phyloP scores from a whole-genome alignment of 2,888 invertebrate species.

The Meiosimyza platycephala region DNA sequence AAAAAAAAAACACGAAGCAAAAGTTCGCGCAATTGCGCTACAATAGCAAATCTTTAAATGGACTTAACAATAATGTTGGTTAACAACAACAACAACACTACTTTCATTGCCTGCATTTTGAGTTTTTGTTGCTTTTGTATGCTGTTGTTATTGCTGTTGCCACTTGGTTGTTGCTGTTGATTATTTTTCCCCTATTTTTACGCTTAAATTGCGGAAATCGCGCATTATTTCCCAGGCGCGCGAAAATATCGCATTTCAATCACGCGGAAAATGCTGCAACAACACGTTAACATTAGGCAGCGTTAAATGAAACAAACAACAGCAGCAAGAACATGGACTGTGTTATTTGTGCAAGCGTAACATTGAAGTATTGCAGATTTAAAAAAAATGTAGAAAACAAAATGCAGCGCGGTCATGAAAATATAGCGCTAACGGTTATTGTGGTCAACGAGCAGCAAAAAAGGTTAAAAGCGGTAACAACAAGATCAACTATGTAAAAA shows the following conservation, averaged over 20 bases:
- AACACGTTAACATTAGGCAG: constrained; percentile 18
- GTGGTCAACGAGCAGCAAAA: no score
- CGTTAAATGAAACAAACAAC: constrained; percentile 26
- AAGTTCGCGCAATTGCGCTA: no score
- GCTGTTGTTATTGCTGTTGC: not conserved
- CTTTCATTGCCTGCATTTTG: not conserved
- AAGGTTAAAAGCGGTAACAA: no score
- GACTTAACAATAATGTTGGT: not conserved
- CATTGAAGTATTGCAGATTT: not conserved
- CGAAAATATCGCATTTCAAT: constrained; percentile 64
- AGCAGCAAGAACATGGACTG: constrained; percentile 17
- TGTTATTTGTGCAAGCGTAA: constrained; percentile 6
- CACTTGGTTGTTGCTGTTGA: not conserved
- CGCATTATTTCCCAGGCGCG: constrained; percentile 59
- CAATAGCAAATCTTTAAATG: no score
- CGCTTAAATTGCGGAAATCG: constrained; percentile 47
- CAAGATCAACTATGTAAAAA: no score
- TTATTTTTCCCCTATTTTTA: constrained; percentile 38
- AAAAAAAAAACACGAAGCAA: no score
- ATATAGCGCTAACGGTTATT: not conserved
- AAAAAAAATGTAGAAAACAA: not conserved
- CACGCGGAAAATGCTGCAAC: constrained; percentile 50
- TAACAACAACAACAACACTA: constrained; percentile 32
- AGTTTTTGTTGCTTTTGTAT: not conserved
- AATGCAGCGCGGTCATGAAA: no score